Percentiles rank a stretch among this genome's conserved stretches.
Evolutionary conservation across 2,888 invertebrate species (phyloP).

Genomic region (Zaprionus bogoriensis): DNA sequence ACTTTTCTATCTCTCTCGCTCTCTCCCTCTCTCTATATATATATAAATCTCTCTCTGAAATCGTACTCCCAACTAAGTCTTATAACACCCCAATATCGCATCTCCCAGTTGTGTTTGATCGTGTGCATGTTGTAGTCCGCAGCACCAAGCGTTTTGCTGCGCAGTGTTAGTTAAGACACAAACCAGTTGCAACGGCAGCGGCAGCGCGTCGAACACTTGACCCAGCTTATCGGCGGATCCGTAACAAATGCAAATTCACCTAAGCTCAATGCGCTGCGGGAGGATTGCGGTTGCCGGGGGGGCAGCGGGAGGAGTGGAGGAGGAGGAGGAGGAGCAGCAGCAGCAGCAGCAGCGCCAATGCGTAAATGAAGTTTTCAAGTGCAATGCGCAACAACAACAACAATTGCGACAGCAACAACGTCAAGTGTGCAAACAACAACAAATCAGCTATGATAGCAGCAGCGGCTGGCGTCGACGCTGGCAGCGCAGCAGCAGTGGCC

Average conservation of each 20-base stretch:
- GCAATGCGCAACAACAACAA: slow-evolving; percentile 63
- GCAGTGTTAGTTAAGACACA: slow-evolving; percentile 10
- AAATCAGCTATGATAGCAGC: slow-evolving; percentile 19
- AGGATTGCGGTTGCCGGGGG: not conserved
- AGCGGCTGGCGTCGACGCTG: slow-evolving; percentile 11
- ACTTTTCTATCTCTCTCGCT: not conserved
- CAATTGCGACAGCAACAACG: slow-evolving; percentile 21
- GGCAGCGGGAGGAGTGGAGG: not conserved
- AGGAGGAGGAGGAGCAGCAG: too few relatives aligned
- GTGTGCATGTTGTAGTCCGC: not conserved
- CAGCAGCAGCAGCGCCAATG: slow-evolving; percentile 33
- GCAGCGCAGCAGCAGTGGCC: slow-evolving; percentile 42
- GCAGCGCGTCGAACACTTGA: slow-evolving; percentile 8
- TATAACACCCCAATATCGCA: too few relatives aligned
- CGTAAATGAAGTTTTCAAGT: slow-evolving; percentile 71
- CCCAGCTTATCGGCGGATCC: slow-evolving; percentile 8
- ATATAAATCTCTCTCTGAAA: too few relatives aligned
- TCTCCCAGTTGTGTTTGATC: not conserved
- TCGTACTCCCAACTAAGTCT: too few relatives aligned
- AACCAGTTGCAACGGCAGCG: slow-evolving; percentile 5
- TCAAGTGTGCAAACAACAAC: slow-evolving; percentile 19
- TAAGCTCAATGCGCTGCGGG: not conserved
- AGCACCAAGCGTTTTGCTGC: not conserved
- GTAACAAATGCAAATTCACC: slow-evolving; percentile 36
- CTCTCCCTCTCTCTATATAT: too few relatives aligned